Conservation (phyloP, 2,797 vertebrate genomes). For the Babyrousa celebensis region DNA sequence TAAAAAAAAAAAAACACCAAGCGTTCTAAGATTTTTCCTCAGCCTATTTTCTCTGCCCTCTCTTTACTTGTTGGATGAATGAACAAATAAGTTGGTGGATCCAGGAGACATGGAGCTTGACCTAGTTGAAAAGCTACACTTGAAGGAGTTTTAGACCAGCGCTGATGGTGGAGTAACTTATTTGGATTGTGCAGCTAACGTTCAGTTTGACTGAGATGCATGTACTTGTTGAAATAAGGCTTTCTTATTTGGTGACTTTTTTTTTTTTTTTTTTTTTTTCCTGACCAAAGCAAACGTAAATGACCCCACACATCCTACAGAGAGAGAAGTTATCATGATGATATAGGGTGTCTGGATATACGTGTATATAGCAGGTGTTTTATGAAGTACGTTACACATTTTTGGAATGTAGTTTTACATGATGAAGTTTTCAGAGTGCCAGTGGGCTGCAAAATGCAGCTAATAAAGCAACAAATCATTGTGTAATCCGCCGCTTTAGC, state of each 20-base stretch:
- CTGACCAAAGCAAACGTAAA: constrained; percentile 37
- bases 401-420: not conserved
- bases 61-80: not conserved
- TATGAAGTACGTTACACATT: not conserved
- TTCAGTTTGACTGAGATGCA: constrained; percentile 47
- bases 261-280: constrained; percentile 59
- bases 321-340: not conserved
- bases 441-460: constrained; percentile 48
- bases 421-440: constrained; percentile 38
- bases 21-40: not conserved
- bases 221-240: constrained; percentile 41
- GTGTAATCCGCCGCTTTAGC: constrained; percentile 8
- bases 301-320: not conserved
- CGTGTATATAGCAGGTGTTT: not conserved
- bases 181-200: constrained; percentile 14
- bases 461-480: constrained; percentile 62
- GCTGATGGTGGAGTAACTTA: not conserved
- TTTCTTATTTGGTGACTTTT: constrained; percentile 16
- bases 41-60: not conserved
- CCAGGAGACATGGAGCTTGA: not conserved
- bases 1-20: too few relatives aligned
- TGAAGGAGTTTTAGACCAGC: not conserved
- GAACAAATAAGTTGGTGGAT: not conserved
- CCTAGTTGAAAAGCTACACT: constrained; percentile 2
- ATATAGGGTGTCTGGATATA: not conserved